Evolutionary conservation across 2,888 invertebrate genomes (phyloP), one percentile per base, ranked within the genome.

Genomic region (Amphipyra tragopoginis): DNA sequence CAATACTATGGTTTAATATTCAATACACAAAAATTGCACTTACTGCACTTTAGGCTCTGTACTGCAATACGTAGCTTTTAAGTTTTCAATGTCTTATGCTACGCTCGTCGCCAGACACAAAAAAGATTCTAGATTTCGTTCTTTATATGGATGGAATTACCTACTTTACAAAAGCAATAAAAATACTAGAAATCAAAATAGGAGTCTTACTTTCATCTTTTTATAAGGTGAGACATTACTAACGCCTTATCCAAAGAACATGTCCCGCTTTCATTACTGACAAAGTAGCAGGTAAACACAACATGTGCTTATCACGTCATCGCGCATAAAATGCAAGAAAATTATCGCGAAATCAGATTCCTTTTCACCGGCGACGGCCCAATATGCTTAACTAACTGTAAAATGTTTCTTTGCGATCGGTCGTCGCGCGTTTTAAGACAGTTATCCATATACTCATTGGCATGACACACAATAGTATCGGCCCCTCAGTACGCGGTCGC

Each of bases 311-410:
- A 64, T 63, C 53, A 65, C 67, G 63, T 68, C 70, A 74, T 45
- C 70, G 44, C 47, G 63, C 58, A 60, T 63, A 77, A 21, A 72
- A 68, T 74, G 76, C 75, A 76, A 58, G 63, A 70, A 71, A 78
- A 75, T 71, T 71, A 72, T 71, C 69, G 63, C 75, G 71, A 82
- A 85, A 83, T 72, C 75, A 81, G 83, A 84, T 85, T 84, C 82
- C 79, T 81, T 86, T 85, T 86, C 86, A 84, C 85, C 65, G 71
- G 63, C 72, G 40, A 2, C 73, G 68, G 79, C 78, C 82, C 77
- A 85, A 84, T 84, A 81, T 82, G 79, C 77, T 73, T 81, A 73
- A 83, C 75, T 92, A 93, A 92, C 93, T 88, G 93, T 93, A 90
- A 86, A 87, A 79, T 77, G 76, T 84, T 84, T 84, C 82, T 83